Evolutionary conservation across 1,140 invertebrate genomes (phyloP).

Genomic region (Zaprionus vittiger): DNA sequence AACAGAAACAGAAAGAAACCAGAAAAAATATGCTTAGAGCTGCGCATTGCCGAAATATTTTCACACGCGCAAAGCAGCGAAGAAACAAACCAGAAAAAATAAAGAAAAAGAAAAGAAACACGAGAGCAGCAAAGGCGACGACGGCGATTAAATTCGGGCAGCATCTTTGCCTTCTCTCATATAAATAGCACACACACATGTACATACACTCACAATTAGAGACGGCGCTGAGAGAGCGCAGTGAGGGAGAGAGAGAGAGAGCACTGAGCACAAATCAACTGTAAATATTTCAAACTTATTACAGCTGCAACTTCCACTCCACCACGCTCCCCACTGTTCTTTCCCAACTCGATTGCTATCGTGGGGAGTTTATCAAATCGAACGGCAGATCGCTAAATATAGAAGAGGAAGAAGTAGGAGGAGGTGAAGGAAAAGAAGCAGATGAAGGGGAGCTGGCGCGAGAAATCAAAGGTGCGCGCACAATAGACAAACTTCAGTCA

Average conservation of each 20-base stretch:
- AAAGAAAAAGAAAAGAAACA: slow-evolving; percentile 15
- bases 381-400: slow-evolving; percentile 43
- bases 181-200: slow-evolving; percentile 71
- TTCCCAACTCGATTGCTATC: slow-evolving; percentile 18
- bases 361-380: slow-evolving; percentile 44
- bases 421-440: no score
- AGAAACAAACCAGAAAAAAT: slow-evolving; percentile 8
- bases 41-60: slow-evolving; percentile 69
- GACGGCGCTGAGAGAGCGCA: slow-evolving; percentile 13
- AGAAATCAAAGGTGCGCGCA: slow-evolving; percentile 49
- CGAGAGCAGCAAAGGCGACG: slow-evolving; percentile 6
- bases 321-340: background rate
- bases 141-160: slow-evolving; percentile 52
- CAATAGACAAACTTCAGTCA: slow-evolving; percentile 48
- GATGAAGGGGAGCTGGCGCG: slow-evolving; percentile 17
- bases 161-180: slow-evolving; percentile 60
- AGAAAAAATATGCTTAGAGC: slow-evolving; percentile 54
- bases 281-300: slow-evolving; percentile 65
- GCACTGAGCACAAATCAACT: slow-evolving; percentile 46
- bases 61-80: slow-evolving; percentile 64
- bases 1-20: slow-evolving; percentile 27
- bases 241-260: background rate
- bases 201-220: slow-evolving; percentile 55
- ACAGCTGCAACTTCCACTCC: slow-evolving; percentile 43
- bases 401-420: background rate